Evolutionary conservation across 2,797 vertebrate species (phyloP).

Genomic region (Masticophis lateralis): DNA sequence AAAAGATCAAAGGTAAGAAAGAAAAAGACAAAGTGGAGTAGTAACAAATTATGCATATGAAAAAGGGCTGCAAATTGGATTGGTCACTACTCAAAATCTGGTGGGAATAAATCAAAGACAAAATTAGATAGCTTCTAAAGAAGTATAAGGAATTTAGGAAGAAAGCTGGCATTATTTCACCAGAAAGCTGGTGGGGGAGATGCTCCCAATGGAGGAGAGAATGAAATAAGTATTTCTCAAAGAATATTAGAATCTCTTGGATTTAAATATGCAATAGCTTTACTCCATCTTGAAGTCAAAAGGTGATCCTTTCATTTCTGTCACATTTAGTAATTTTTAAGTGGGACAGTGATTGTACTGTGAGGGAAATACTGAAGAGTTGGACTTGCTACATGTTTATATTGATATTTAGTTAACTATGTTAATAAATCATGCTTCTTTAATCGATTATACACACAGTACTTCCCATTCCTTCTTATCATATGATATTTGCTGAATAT

Average conservation of each 20-base stretch:
- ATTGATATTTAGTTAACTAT: slow-evolving; percentile 7
- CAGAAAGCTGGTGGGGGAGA: background rate
- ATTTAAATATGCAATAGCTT: background rate
- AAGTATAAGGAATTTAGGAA: background rate
- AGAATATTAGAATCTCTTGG: background rate
- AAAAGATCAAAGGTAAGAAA: background rate
- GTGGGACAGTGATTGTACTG: background rate
- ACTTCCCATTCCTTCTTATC: too few relatives aligned
- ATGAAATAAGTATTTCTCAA: background rate
- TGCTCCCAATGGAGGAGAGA: background rate
- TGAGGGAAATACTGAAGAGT: background rate
- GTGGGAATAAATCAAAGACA: background rate
- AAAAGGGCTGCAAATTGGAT: background rate
- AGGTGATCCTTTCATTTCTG: background rate
- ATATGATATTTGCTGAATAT: slow-evolving; percentile 25
- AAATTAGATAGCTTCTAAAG: background rate
- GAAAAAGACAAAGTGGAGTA: background rate
- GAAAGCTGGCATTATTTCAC: background rate
- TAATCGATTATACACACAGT: background rate
- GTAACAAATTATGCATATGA: background rate
- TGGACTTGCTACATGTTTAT: background rate
- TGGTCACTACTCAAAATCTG: background rate
- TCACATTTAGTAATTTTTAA: background rate
- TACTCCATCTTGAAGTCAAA: background rate
- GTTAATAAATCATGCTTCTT: background rate